These are phyloP conservation scores for Catamblyrhynchus diadema DNA, from an alignment of 2,797 vertebrate genomes.

Conservation along the genomic window DNA sequence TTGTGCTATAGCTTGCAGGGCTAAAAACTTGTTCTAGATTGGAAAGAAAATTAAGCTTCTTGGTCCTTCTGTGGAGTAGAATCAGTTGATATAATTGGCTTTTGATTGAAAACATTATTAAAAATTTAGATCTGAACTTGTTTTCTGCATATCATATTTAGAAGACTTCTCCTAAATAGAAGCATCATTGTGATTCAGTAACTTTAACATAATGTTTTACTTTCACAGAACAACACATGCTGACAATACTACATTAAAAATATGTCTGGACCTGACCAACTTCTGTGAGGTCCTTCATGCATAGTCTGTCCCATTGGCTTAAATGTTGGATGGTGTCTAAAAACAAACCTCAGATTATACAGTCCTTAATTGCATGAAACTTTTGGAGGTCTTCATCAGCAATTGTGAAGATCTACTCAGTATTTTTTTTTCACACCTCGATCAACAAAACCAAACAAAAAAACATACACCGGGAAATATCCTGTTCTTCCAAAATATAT, in stretches of 20 bases:
- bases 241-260: neutral
- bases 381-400: neutral
- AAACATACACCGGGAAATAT: neutral
- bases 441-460: neutral
- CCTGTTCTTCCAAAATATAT: neutral
- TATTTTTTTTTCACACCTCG: neutral
- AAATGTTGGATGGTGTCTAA: neutral
- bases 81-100: neutral
- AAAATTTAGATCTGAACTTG: neutral
- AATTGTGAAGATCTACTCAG: neutral
- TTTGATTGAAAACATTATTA: neutral
- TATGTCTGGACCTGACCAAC: neutral
- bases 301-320: neutral
- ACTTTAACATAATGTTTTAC: neutral
- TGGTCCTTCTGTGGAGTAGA: neutral
- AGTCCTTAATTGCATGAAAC: neutral
- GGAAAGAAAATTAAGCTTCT: neutral
- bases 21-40: neutral
- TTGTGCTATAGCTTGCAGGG: neutral
- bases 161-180: neutral
- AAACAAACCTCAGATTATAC: neutral
- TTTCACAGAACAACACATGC: neutral
- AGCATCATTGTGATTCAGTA: neutral
- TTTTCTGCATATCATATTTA: neutral
- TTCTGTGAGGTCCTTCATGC: neutral